Percentiles rank a stretch among this genome's conserved stretches.
phyloP scores from a whole-genome alignment of 2,797 vertebrate genomes.

The Catostomus latipinnis region DNA sequence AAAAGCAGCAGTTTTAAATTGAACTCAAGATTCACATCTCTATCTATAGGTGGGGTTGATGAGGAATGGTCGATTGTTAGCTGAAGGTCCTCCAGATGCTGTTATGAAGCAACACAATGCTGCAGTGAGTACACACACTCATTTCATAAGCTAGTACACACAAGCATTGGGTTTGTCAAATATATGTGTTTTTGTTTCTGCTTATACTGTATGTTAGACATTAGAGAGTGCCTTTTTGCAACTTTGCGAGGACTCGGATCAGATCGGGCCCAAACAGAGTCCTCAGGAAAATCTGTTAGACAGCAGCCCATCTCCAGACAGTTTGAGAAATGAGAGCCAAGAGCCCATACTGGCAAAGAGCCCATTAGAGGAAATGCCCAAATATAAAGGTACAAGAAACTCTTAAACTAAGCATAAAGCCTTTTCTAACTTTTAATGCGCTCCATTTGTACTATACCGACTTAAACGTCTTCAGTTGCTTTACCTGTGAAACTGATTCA shows the following conservation, averaged over 20 bases:
- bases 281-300: slow-evolving; percentile 56
- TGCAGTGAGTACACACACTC: slow-evolving; percentile 67
- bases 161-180: neutral
- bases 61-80: slow-evolving; percentile 78
- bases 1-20: no score
- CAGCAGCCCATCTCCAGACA: slow-evolving; percentile 72
- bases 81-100: slow-evolving; percentile 76
- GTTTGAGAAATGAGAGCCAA: slow-evolving; percentile 71
- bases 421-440: neutral
- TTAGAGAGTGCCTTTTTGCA: slow-evolving; percentile 82
- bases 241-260: slow-evolving; percentile 79
- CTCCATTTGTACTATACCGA: neutral
- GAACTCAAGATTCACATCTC: neutral
- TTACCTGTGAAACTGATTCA: neutral
- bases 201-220: slow-evolving; percentile 66
- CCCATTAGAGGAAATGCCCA: slow-evolving; percentile 60
- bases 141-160: neutral
- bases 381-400: slow-evolving; percentile 67
- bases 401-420: neutral
- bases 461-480: neutral
- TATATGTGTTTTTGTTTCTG: neutral
- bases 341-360: slow-evolving; percentile 70
- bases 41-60: slow-evolving; percentile 80
- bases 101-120: slow-evolving; percentile 80
- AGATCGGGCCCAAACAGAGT: slow-evolving; percentile 59